Percentiles rank a stretch among this genome's conserved stretches.
Conservation (phyloP, 2,888 invertebrate species). For the Caradrina clavipalpis region DNA sequence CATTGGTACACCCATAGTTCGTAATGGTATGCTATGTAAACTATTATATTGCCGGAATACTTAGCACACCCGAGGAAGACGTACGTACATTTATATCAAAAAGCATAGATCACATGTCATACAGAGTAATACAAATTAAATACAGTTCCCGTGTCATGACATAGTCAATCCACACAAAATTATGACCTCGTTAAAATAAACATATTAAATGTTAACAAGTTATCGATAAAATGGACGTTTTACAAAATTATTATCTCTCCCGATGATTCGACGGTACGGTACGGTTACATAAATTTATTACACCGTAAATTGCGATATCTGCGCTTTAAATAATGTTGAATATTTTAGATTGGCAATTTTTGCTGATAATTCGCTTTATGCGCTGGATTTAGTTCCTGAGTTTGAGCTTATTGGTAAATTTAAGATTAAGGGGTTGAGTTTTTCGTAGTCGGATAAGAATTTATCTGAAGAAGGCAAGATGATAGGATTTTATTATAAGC, state of each 20-base stretch:
- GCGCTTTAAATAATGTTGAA: conserved; percentile 46
- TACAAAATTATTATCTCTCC: conserved; percentile 62
- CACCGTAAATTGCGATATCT: conserved; percentile 57
- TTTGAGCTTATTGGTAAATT: not conserved
- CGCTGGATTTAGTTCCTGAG: not conserved
- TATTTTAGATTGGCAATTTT: conserved; percentile 44
- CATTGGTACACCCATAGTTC: too few relatives aligned
- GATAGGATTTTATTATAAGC: too few relatives aligned
- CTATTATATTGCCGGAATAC: too few relatives aligned
- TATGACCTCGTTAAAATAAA: conserved; percentile 40
- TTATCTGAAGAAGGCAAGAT: too few relatives aligned
- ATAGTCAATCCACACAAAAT: conserved; percentile 38
- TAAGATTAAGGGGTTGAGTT: not conserved
- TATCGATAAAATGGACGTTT: conserved; percentile 56
- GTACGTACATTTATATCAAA: too few relatives aligned
- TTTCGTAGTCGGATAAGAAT: too few relatives aligned
- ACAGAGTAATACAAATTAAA: too few relatives aligned
- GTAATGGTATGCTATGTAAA: too few relatives aligned
- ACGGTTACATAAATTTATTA: conserved; percentile 55
- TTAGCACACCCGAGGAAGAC: too few relatives aligned
- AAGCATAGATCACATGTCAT: too few relatives aligned
- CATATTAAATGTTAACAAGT: conserved; percentile 63
- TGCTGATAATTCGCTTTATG: conserved; percentile 4
- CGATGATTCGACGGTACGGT: conserved; percentile 52
- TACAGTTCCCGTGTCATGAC: not conserved